Evolutionary conservation across 2,888 invertebrate genomes (phyloP).

Genomic region (Mesopsocus fuscifrons): DNA sequence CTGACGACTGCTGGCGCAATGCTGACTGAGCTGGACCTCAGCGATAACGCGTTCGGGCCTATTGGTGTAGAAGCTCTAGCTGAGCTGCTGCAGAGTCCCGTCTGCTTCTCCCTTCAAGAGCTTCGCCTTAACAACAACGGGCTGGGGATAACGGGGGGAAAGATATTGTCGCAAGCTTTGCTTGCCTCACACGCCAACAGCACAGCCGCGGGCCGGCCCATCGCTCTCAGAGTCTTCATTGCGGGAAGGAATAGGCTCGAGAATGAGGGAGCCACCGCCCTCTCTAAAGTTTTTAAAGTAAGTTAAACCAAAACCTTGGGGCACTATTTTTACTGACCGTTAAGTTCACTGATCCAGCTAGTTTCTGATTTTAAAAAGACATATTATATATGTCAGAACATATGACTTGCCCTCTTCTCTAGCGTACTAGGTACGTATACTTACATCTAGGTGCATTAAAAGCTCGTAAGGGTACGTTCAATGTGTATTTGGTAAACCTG

Average conservation of each 20-base stretch:
- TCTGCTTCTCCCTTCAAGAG: conserved; percentile 66
- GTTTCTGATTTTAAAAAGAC: conserved; percentile 12
- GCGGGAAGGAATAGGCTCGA: conserved; percentile 90
- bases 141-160: conserved; percentile 76
- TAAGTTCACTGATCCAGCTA: conserved; percentile 3
- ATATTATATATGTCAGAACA: too few relatives aligned
- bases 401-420: too few relatives aligned
- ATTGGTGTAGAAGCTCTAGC: conserved; percentile 81
- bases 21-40: conserved; percentile 72
- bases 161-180: conserved; percentile 57
- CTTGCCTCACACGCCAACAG: conserved; percentile 43
- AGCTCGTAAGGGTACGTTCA: background rate
- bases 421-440: too few relatives aligned
- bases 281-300: conserved; percentile 68
- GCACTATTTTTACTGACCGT: conserved; percentile 6
- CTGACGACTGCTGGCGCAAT: conserved; percentile 61
- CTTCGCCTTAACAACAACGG: conserved; percentile 88
- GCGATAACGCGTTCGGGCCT: conserved; percentile 95
- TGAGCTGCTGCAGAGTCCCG: conserved; percentile 58
- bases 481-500: too few relatives aligned
- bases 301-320: too few relatives aligned
- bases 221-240: conserved; percentile 64
- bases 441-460: too few relatives aligned
- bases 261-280: conserved; percentile 73
- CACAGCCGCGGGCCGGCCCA: conserved; percentile 38